Evolutionary conservation across 2,888 invertebrate genomes (phyloP).

Genomic region (Drosophila prolongata): DNA sequence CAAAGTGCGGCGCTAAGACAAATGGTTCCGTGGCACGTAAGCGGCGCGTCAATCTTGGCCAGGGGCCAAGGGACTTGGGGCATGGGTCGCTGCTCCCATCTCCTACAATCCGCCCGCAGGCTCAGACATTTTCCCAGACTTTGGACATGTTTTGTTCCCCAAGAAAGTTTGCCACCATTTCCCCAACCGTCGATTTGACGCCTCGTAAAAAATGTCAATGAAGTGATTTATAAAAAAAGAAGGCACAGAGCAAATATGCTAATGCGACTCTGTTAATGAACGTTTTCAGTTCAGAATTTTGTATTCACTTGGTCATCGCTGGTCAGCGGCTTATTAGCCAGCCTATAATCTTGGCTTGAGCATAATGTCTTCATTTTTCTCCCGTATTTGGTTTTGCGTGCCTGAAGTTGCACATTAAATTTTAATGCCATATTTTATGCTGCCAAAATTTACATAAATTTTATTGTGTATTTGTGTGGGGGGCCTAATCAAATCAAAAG

Average conservation of each 20-base stretch:
- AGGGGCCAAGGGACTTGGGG: constrained; percentile 17
- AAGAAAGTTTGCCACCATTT: constrained; percentile 36
- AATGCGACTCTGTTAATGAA: constrained; percentile 59
- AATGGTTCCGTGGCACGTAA: constrained; percentile 78
- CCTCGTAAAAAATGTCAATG: constrained; percentile 75
- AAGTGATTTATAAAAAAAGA: constrained; percentile 66
- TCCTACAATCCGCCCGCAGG: constrained; percentile 17
- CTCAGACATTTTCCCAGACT: constrained; percentile 46
- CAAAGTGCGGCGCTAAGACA: constrained; percentile 75
- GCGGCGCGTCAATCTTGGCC: constrained; percentile 63
- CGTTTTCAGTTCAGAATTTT: constrained; percentile 23
- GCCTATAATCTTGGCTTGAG: constrained; percentile 64
- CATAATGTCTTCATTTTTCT: constrained; percentile 68
- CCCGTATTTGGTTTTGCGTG: constrained; percentile 52
- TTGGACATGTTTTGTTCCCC: constrained; percentile 42
- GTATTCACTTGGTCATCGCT: constrained; percentile 41
- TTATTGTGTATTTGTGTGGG: constrained; percentile 50
- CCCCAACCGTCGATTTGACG: constrained; percentile 36
- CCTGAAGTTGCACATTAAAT: constrained; percentile 69
- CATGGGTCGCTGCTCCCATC: background rate
- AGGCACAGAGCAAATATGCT: constrained; percentile 51
- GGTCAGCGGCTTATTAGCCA: constrained; percentile 60
- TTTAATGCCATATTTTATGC: constrained; percentile 79
- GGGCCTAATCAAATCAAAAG: constrained; percentile 72
- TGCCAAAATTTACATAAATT: constrained; percentile 73